A percentile compares a stretch with the other conserved stretches of the same genome.
Conservation (phyloP, 1,140 invertebrate species). For the Drosophila triauraria region DNA sequence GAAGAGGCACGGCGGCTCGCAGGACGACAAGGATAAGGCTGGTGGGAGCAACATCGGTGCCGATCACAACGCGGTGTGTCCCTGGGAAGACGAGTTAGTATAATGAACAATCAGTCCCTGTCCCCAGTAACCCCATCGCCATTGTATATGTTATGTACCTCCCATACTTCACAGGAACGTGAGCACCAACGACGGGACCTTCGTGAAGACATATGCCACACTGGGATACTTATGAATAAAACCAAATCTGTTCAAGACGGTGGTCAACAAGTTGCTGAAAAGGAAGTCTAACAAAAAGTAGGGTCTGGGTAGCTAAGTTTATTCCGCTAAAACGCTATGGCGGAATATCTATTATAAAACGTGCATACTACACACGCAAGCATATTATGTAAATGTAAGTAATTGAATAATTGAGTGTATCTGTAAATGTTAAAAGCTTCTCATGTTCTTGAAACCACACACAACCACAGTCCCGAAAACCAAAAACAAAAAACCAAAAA, state of each 20-base stretch:
- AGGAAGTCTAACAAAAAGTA: constrained; percentile 63
- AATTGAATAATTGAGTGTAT: constrained; percentile 50
- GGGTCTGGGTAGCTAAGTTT: constrained; percentile 29
- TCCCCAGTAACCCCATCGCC: constrained; percentile 1
- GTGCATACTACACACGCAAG: constrained; percentile 5
- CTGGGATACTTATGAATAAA: constrained; percentile 93
- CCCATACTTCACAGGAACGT: constrained; percentile 87
- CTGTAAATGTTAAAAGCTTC: constrained; percentile 50
- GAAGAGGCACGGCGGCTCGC: constrained; percentile 62
- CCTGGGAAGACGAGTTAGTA: constrained; percentile 96
- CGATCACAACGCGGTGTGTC: constrained; percentile 91
- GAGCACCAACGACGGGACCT: constrained; percentile 93
- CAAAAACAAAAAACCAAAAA: neutral
- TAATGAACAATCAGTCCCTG: constrained; percentile 1
- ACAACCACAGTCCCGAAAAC: neutral
- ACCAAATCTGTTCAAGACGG: constrained; percentile 63
- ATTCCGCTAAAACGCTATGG: constrained; percentile 5
- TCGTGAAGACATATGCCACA: constrained; percentile 95
- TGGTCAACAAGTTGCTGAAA: constrained; percentile 69
- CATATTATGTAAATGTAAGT: constrained; percentile 38
- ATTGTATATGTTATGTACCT: neutral
- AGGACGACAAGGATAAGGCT: constrained; percentile 70
- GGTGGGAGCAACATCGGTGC: constrained; percentile 58
- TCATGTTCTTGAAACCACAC: constrained; percentile 34
- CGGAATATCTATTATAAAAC: constrained; percentile 14